Evolutionary conservation across 2,888 invertebrate species (phyloP).

Genomic region (Meta bourneti): DNA sequence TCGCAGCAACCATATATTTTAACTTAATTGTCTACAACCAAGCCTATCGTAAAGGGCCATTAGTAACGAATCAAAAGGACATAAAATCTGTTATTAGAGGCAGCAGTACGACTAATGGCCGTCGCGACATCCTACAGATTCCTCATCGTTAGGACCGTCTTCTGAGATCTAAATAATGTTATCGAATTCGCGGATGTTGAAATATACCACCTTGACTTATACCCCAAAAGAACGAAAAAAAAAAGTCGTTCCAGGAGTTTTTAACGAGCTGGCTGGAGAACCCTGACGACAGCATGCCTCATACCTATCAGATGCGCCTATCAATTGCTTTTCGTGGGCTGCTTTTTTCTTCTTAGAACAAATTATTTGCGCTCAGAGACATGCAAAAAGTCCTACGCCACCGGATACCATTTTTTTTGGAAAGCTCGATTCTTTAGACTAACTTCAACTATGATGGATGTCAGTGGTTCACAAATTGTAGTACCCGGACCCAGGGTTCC

Average conservation of each 20-base stretch:
- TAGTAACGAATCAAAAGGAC: slow-evolving; percentile 61
- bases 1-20: slow-evolving; percentile 46
- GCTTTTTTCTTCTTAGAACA: not conserved
- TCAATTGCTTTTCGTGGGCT: slow-evolving; percentile 2
- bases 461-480: no score
- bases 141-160: slow-evolving; percentile 42
- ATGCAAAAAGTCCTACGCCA: no score
- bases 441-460: no score
- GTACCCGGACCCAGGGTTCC: no score
- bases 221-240: slow-evolving; percentile 1
- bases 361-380: no score
- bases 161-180: slow-evolving; percentile 33
- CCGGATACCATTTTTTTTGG: no score
- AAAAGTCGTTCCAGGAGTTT: slow-evolving; percentile 1
- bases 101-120: slow-evolving; percentile 60
- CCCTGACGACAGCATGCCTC: slow-evolving; percentile 1
- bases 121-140: slow-evolving; percentile 56
- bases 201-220: not conserved
- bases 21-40: slow-evolving; percentile 61
- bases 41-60: slow-evolving; percentile 67
- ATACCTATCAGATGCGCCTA: slow-evolving; percentile 28
- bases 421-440: no score
- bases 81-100: slow-evolving; percentile 72
- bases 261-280: slow-evolving; percentile 43
- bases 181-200: slow-evolving; percentile 57